phyloP scores from a whole-genome alignment of 2,888 invertebrate genomes.

The Notodonta ziczac region DNA sequence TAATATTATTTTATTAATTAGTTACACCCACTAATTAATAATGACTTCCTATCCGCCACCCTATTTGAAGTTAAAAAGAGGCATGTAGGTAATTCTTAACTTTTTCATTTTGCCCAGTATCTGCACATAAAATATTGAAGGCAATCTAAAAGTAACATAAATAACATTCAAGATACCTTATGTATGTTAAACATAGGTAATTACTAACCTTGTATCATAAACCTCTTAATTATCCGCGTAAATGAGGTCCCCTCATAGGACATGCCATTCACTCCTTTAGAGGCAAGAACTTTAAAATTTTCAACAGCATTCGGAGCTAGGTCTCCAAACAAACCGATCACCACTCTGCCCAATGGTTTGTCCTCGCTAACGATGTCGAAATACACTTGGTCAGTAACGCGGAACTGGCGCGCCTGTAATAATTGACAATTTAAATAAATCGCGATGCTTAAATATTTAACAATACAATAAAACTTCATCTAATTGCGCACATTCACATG shows the following conservation, averaged over 20 bases:
- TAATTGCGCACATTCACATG: conserved; percentile 40
- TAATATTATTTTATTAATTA: not conserved
- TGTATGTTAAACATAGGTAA: not conserved
- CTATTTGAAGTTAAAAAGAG: no score
- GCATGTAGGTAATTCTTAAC: no score
- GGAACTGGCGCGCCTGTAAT: conserved; percentile 85
- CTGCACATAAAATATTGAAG: no score
- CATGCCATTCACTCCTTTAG: conserved; percentile 89
- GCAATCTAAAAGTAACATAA: no score
- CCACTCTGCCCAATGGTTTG: conserved; percentile 89
- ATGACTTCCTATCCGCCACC: no score
- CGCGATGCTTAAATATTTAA: not conserved
- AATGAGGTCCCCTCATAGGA: conserved; percentile 92
- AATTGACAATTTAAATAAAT: conserved; percentile 3
- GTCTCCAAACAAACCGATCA: conserved; percentile 95
- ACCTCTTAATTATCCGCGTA: conserved; percentile 93
- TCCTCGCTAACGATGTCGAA: conserved; percentile 92
- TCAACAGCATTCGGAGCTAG: conserved; percentile 93
- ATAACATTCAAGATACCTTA: no score
- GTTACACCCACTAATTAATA: no score
- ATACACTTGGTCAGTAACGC: conserved; percentile 92
- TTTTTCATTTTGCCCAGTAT: no score
- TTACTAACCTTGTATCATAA: conserved; percentile 94
- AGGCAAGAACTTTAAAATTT: conserved; percentile 93
- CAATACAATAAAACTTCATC: not conserved